Evolutionary conservation across 2,888 invertebrate species (phyloP), one percentile per base, ranked within the genome.

Genomic region (Adelphocoris suturalis): DNA sequence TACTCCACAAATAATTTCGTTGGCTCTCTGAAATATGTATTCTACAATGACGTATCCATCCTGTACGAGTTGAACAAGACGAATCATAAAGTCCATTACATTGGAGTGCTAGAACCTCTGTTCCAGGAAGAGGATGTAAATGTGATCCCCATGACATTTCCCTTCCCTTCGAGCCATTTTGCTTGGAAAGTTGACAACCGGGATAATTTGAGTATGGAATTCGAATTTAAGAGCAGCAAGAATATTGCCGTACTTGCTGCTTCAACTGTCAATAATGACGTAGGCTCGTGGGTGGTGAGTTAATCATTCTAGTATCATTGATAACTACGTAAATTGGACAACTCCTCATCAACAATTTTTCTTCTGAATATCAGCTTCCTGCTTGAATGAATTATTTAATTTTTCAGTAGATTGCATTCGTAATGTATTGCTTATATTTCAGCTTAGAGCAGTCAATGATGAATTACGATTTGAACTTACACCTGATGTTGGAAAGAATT

Each of bases 41-140:
- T 97, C 93, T 98, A 97, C 94, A 98, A 98, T 93, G 98, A 98
- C 92, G 96, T 98, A 48, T 97, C 98, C 0, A 97, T 99, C 91
- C 94, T 99, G 91, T 98, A 98, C 93, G 97, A 98, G 93, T 93
- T 98, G 91, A 96, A 97, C 92, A 96, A 96, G 92, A 96, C 96
- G 91, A 97, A 97, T 93, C 97, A 97, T 37, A 97, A 97, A 94
- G 97, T 97, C 14, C 96, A 97, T 93, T 96, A 96, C 92, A 96
- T 96, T 92, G 95, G 97, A 61, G 95, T 97, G 11, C 93, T 98
- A 91, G 96, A 96, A 92, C 97, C 97, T 3, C 97, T 97, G 93
- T 97, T 97, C 92, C 96, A 96, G 92, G 97, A 97, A 93, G 95
- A 96, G 86, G 96, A 97, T 93, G 97, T 97, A 28, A 96, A 97